These are phyloP conservation scores for Lepus timidus DNA, from an alignment of 2,113 vertebrate genomes.

Conservation along the genomic window DNA sequence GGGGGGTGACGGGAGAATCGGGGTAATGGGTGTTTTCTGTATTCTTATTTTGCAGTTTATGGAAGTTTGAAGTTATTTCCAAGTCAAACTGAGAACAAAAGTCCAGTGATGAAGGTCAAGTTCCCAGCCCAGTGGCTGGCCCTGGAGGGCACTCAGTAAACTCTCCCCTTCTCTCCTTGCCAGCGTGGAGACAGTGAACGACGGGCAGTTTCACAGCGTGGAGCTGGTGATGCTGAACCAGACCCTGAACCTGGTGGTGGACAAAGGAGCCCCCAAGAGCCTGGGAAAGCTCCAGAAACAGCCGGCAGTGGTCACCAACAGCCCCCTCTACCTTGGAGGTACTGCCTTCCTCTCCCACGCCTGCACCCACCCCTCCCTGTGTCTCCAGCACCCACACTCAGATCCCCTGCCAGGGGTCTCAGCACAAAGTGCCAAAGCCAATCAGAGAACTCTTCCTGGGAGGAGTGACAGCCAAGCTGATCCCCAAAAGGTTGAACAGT, in stretches of 20 bases:
- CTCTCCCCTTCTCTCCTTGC: conserved; percentile 27
- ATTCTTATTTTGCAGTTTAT: neutral
- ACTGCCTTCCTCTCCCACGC: neutral
- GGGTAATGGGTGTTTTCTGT: neutral
- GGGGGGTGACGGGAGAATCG: neutral
- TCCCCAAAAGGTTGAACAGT: neutral
- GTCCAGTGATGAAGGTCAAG: rapidly evolving
- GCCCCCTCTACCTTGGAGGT: conserved; percentile 98
- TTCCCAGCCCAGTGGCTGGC: neutral
- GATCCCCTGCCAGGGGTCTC: neutral
- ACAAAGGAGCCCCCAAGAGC: conserved; percentile 96
- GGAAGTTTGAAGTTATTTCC: neutral
- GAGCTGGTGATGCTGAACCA: conserved; percentile 97
- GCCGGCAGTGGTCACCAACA: conserved; percentile 92
- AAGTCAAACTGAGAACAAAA: neutral
- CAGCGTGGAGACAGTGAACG: conserved; percentile 98
- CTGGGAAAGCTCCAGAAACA: conserved; percentile 96
- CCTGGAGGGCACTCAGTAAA: rapidly evolving
- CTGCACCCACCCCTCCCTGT: neutral
- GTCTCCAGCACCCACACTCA: neutral
- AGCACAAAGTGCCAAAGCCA: neutral
- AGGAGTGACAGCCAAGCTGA: neutral
- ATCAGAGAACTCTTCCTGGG: neutral
- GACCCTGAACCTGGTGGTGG: conserved; percentile 96
- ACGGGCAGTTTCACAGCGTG: conserved; percentile 96